Percentiles rank a stretch among this genome's conserved stretches.
Conservation (phyloP, 2,888 invertebrate species). For the Nemapogon koenigi region DNA sequence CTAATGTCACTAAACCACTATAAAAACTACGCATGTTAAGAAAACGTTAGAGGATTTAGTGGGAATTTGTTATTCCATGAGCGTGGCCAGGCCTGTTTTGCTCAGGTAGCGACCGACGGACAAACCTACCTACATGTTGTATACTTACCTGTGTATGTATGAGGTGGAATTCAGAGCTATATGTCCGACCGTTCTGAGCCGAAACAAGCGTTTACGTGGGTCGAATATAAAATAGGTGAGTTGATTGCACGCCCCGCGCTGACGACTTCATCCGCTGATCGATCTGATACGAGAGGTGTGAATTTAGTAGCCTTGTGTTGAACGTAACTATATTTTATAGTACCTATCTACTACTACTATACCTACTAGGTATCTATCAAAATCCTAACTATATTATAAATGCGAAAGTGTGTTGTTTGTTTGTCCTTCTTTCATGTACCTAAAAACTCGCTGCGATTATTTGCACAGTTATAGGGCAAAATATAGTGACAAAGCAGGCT, state of each 20-base stretch:
- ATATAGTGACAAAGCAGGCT: too few relatives aligned
- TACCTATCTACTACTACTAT: too few relatives aligned
- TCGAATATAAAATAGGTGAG: slow-evolving; percentile 9
- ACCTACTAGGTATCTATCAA: too few relatives aligned
- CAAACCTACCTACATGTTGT: background rate
- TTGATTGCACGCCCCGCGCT: slow-evolving; percentile 6
- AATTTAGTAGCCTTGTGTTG: slow-evolving; percentile 11
- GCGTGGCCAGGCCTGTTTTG: slow-evolving; percentile 8
- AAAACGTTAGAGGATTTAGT: background rate
- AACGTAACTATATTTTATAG: background rate
- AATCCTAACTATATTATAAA: too few relatives aligned
- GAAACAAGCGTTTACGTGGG: slow-evolving; percentile 9
- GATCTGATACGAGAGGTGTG: slow-evolving; percentile 14
- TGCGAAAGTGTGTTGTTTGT: too few relatives aligned
- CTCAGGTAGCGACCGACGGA: slow-evolving; percentile 11
- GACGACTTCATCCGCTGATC: slow-evolving; percentile 12
- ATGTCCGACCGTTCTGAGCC: slow-evolving; percentile 2
- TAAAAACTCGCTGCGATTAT: too few relatives aligned
- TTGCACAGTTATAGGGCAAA: too few relatives aligned
- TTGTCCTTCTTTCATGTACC: too few relatives aligned
- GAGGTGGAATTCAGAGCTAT: slow-evolving; percentile 5
- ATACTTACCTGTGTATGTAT: slow-evolving; percentile 1
- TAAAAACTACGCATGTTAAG: too few relatives aligned
- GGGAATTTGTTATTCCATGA: slow-evolving; percentile 12
- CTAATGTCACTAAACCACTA: too few relatives aligned